A percentile compares a stretch with the other conserved stretches of the same genome.
Conservation (phyloP, 2,888 invertebrate genomes). For the Linnaemya tessellans region DNA sequence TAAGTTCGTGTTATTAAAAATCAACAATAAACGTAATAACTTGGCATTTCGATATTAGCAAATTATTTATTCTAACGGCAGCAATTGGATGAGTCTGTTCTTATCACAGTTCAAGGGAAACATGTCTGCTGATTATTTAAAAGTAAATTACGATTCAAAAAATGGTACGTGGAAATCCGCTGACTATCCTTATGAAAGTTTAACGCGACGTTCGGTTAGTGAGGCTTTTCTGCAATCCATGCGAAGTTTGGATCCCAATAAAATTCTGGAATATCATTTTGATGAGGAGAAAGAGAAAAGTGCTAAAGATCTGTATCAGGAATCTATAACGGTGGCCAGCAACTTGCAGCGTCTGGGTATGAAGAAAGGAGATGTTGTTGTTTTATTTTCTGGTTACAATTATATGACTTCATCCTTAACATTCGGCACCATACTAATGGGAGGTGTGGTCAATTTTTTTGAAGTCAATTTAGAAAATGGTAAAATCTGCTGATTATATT, state of each 20-base stretch:
- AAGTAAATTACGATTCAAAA: constrained; percentile 32
- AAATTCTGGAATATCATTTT: constrained; percentile 71
- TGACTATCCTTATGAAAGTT: constrained; percentile 25
- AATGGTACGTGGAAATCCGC: constrained; percentile 57
- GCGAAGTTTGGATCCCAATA: constrained; percentile 46
- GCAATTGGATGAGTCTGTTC: neutral
- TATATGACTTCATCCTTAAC: constrained; percentile 64
- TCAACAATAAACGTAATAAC: neutral
- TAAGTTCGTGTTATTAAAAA: neutral
- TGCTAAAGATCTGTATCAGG: constrained; percentile 63
- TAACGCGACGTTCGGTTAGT: constrained; percentile 51
- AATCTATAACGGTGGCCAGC: constrained; percentile 64
- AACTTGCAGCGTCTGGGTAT: constrained; percentile 69
- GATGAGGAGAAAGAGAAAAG: constrained; percentile 57
- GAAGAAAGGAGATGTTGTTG: constrained; percentile 66
- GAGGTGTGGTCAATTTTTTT: constrained; percentile 72
- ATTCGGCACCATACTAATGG: constrained; percentile 69
- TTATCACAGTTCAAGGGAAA: neutral
- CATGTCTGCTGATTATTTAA: constrained; percentile 19
- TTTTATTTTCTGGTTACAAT: constrained; percentile 69
- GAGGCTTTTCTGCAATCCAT: constrained; percentile 59
- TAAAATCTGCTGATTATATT: neutral
- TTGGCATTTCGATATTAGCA: neutral
- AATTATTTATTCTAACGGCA: neutral
- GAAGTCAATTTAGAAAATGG: constrained; percentile 70